A percentile compares a stretch with the other conserved stretches of the same genome.
Evolutionary conservation across 2,888 invertebrate genomes (phyloP).

Genomic region (Clivina fossor): DNA sequence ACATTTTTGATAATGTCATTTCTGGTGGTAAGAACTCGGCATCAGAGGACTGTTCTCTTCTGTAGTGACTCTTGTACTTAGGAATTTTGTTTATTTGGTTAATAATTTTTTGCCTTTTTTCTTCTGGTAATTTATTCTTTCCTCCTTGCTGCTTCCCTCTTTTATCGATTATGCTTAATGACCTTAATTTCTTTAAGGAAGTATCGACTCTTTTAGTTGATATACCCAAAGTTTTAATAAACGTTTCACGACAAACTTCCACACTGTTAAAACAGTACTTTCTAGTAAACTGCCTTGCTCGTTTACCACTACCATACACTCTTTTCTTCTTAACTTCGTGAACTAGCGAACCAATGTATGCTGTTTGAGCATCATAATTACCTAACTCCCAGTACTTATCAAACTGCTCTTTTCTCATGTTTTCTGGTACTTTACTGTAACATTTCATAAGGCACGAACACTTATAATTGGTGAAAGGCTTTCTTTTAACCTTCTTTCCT

Average conservation of each 20-base stretch:
- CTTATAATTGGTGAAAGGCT: conserved; percentile 7
- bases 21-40: conserved; percentile 28
- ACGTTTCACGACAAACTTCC: conserved; percentile 25
- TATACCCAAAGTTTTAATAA: conserved; percentile 27
- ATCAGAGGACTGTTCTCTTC: conserved; percentile 24
- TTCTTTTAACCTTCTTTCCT: conserved; percentile 1
- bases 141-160: conserved; percentile 32
- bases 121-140: conserved; percentile 23
- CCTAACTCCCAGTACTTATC: not conserved
- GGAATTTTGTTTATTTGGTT: conserved; percentile 32
- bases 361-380: conserved; percentile 1
- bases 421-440: not conserved
- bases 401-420: conserved; percentile 1
- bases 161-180: conserved; percentile 25
- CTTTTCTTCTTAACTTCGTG: not conserved
- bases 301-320: not conserved
- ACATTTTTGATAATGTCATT: conserved; percentile 34
- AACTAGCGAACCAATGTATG: not conserved
- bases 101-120: conserved; percentile 18
- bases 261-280: not conserved
- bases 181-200: conserved; percentile 25
- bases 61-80: conserved; percentile 35
- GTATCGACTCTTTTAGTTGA: conserved; percentile 32
- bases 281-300: conserved; percentile 4
- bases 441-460: conserved; percentile 5